A percentile compares a stretch with the other conserved stretches of the same genome.
phyloP scores from a whole-genome alignment of 2,888 invertebrate species.

The Microdon myrmicae region DNA sequence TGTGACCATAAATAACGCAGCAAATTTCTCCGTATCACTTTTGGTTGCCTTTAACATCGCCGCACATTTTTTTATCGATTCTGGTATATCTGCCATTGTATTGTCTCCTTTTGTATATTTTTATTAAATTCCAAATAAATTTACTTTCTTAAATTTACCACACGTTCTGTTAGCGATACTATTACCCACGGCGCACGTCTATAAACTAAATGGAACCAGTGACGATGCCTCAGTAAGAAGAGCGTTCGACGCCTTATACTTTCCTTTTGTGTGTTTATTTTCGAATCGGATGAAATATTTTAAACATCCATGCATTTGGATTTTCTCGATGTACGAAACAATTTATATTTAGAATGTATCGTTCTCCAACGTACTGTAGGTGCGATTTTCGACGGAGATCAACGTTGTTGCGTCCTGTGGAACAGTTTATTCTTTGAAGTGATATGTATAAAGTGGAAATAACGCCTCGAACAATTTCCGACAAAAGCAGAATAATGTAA shows the following conservation, averaged over 20 bases:
- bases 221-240: slow-evolving; percentile 17
- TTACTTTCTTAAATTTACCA: slow-evolving; percentile 12
- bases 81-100: slow-evolving; percentile 71
- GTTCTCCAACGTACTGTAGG: slow-evolving; percentile 45
- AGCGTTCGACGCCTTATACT: slow-evolving; percentile 30
- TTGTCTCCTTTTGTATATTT: slow-evolving; percentile 22
- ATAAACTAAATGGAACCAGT: slow-evolving; percentile 46
- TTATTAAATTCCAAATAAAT: slow-evolving; percentile 20
- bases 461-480: too few relatives aligned
- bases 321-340: slow-evolving; percentile 33
- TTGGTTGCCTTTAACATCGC: slow-evolving; percentile 81
- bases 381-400: too few relatives aligned
- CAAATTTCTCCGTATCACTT: slow-evolving; percentile 91
- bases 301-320: slow-evolving; percentile 46
- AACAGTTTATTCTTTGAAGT: too few relatives aligned
- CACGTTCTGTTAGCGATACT: slow-evolving; percentile 26
- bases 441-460: too few relatives aligned
- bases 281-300: slow-evolving; percentile 47
- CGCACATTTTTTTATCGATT: slow-evolving; percentile 86
- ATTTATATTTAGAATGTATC: slow-evolving; percentile 43
- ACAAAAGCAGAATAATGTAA: too few relatives aligned
- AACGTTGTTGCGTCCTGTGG: too few relatives aligned
- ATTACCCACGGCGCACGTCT: slow-evolving; percentile 37
- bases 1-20: slow-evolving; percentile 90
- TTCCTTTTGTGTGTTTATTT: slow-evolving; percentile 43